Percentiles rank a stretch among this genome's conserved stretches.
phyloP scores from a whole-genome alignment of 1,140 invertebrate genomes.

The Cephus cinctus region DNA sequence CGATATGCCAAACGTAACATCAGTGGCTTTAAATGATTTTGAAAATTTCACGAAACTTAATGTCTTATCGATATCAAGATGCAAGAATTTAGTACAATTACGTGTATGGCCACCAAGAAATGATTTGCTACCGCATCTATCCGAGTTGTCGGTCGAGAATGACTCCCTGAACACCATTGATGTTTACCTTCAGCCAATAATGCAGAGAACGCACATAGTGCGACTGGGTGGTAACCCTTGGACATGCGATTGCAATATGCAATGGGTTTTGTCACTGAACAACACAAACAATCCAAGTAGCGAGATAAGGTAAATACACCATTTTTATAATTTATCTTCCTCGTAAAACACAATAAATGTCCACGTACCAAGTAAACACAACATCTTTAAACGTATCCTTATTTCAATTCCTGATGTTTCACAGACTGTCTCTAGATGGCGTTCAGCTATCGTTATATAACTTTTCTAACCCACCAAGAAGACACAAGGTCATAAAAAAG shows the following conservation, averaged over 20 bases:
- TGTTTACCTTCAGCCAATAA: slow-evolving; percentile 34
- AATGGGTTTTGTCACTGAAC: slow-evolving; percentile 43
- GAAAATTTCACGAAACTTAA: slow-evolving; percentile 44
- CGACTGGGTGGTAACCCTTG: slow-evolving; percentile 52
- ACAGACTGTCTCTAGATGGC: too few species aligned
- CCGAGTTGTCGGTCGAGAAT: slow-evolving; percentile 35
- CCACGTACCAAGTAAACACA: too few species aligned
- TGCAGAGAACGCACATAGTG: slow-evolving; percentile 38
- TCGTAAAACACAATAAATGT: too few species aligned
- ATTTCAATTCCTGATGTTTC: too few species aligned
- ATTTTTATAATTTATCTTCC: slow-evolving; percentile 7
- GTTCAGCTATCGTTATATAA: too few species aligned
- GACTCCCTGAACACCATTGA: slow-evolving; percentile 35
- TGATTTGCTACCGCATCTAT: slow-evolving; percentile 36
- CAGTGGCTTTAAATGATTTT: slow-evolving; percentile 41
- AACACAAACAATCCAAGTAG: slow-evolving; percentile 30
- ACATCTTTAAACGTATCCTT: too few species aligned
- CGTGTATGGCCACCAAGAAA: slow-evolving; percentile 27
- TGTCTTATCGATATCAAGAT: slow-evolving; percentile 34
- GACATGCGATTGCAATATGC: slow-evolving; percentile 50
- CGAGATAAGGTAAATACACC: slow-evolving; percentile 41
- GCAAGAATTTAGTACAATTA: slow-evolving; percentile 29
- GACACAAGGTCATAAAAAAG: too few species aligned
- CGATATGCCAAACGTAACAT: slow-evolving; percentile 38
- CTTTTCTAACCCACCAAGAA: too few species aligned